Conservation (phyloP, 2,113 vertebrate species). For the Andinoacara biseriatus region DNA sequence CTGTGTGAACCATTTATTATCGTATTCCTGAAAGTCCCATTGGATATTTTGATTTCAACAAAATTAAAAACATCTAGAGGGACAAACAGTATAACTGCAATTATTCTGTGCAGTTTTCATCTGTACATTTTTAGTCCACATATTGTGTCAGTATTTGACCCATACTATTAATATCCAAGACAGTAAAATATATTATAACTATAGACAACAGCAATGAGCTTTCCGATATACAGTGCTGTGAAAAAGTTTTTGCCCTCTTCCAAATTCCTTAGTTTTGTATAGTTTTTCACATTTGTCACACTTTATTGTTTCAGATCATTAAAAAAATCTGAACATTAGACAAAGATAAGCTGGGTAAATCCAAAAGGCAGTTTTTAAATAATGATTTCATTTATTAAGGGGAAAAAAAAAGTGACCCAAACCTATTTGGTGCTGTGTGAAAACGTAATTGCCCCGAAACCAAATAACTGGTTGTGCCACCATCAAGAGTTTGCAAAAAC, state of each 20-base stretch:
- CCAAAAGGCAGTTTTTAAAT: background rate
- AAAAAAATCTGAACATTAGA: background rate
- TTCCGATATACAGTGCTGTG: background rate
- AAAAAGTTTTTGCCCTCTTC: background rate
- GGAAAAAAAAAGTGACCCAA: background rate
- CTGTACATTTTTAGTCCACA: background rate
- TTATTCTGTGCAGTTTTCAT: slow-evolving; percentile 22
- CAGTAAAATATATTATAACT: background rate
- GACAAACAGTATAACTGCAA: background rate
- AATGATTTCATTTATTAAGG: background rate
- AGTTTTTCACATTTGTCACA: background rate
- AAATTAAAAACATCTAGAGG: background rate
- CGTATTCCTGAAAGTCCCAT: slow-evolving; percentile 22
- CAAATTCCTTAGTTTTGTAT: background rate
- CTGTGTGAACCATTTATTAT: slow-evolving; percentile 51
- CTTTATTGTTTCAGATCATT: background rate
- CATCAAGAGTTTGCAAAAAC: background rate
- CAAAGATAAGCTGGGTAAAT: too few relatives aligned
- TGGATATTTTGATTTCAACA: slow-evolving; percentile 40
- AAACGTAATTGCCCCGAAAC: background rate
- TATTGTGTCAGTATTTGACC: background rate
- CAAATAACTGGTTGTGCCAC: background rate
- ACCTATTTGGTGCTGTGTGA: background rate
- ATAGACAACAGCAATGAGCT: background rate
- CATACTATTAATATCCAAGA: background rate